Evolutionary conservation across 2,888 invertebrate genomes (phyloP), one percentile per base, ranked within the genome.

Genomic region (Ichneumoninae sp.): DNA sequence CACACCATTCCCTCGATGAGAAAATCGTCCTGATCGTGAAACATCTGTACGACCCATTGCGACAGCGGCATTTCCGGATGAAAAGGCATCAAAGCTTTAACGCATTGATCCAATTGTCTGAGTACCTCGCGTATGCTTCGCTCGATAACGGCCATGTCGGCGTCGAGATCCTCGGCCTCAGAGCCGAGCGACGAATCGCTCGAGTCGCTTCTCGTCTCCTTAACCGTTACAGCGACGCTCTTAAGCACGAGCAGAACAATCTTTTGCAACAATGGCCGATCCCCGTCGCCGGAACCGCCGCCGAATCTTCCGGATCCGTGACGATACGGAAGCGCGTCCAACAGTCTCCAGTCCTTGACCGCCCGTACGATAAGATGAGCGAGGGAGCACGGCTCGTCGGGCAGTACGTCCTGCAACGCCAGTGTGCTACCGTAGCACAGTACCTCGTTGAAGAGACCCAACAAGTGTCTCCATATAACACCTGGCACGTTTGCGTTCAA

Each of bases 1-100:
- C 98, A 98, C 7, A 98, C 97, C 98, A 98, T 98, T 3, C 97
- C 97, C 94, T 98, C 98, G 82, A 98, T 97, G 88, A 98, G 94
- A 90, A 97, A 97, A 93, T 98, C 98, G 91, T 98, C 98, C 93
- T 98, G 98, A 93, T 98, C 98, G 89, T 97, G 97, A 91, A 98
- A 98, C 80, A 98, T 94, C 93, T 97, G 97, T 82, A 98, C 97
- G 72, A 98, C 95, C 95, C 98, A 97, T 94, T 98, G 97, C 0
- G 97, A 97, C 88, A 98, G 96, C 26, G 97, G 96, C 86, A 97
- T 97, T 92, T 97, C 97, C 0, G 98, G 98, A 94, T 98, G 97
- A 91, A 97, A 98, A 86, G 97, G 97, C 87, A 97, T 94, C 80
- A 96, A 95, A 84, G 96, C 95, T 91, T 98, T 97, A 10, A 98